Conservation (phyloP, 2,797 vertebrate species). For the Somateria mollissima region DNA sequence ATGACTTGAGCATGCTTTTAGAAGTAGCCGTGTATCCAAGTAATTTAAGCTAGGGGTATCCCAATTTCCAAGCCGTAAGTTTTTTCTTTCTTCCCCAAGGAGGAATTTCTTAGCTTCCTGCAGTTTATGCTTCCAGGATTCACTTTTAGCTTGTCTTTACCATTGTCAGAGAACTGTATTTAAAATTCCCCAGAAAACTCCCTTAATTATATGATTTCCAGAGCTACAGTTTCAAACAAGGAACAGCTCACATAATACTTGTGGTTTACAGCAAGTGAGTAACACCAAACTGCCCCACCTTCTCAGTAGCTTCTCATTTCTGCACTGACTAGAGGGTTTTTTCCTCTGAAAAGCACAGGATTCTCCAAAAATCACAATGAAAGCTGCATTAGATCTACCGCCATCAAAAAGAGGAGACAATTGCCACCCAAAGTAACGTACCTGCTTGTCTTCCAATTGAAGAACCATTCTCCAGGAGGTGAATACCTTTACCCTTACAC, state of each 20-base stretch:
- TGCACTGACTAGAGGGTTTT: neutral
- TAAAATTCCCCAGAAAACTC: neutral
- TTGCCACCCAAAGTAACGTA: slow-evolving; percentile 9
- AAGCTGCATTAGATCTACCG: slow-evolving; percentile 6
- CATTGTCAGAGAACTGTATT: neutral
- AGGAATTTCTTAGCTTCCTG: neutral
- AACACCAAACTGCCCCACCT: neutral
- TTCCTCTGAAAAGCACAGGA: neutral
- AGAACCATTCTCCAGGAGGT: slow-evolving; percentile 9
- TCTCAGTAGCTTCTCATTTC: neutral
- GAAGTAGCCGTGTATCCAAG: neutral
- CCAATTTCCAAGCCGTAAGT: neutral
- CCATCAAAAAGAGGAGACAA: neutral
- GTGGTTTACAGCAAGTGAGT: neutral
- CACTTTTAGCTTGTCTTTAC: neutral
- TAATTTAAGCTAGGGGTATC: neutral
- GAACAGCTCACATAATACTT: neutral
- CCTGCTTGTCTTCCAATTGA: slow-evolving; percentile 40
- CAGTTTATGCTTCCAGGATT: neutral
- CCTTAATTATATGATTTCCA: neutral
- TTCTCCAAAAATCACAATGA: slow-evolving; percentile 19
- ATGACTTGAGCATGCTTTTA: neutral
- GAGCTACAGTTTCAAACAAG: neutral
- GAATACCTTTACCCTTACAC: neutral
- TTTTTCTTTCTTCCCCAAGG: neutral